phyloP scores from a whole-genome alignment of 2,797 vertebrate species.

The Erpetoichthys calabaricus region DNA sequence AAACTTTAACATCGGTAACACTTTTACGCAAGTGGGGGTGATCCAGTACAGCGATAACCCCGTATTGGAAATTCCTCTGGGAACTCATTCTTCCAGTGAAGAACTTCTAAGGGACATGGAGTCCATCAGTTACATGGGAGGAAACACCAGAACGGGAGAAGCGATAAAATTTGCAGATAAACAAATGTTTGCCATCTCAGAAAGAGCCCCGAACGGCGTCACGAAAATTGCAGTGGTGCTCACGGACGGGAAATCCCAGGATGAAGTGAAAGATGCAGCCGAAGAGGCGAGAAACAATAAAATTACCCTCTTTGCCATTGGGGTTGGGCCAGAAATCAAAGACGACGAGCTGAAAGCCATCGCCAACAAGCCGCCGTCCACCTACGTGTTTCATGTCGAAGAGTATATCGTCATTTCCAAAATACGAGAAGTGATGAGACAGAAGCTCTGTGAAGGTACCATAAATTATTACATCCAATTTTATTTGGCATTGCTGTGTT shows the following conservation, averaged over 20 bases:
- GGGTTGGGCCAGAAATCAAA: constrained; percentile 79
- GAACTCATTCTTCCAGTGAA: constrained; percentile 56
- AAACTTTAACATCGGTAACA: constrained; percentile 88
- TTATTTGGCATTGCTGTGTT: neutral
- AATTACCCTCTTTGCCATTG: constrained; percentile 88
- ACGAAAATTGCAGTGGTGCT: constrained; percentile 90
- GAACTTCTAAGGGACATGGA: constrained; percentile 72
- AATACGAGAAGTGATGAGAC: constrained; percentile 90
- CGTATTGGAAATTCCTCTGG: constrained; percentile 79
- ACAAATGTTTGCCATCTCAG: constrained; percentile 78
- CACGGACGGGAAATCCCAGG: constrained; percentile 93
- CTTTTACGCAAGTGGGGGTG: constrained; percentile 89
- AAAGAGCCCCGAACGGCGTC: constrained; percentile 57
- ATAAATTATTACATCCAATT: neutral
- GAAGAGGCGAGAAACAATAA: constrained; percentile 79
- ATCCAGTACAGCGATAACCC: constrained; percentile 93
- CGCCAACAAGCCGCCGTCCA: constrained; percentile 84
- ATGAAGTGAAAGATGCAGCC: constrained; percentile 75
- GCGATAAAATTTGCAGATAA: constrained; percentile 85
- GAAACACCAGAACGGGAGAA: constrained; percentile 83
- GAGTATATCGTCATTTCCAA: constrained; percentile 91
- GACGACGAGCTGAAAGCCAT: constrained; percentile 74
- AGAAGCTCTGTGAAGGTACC: constrained; percentile 95
- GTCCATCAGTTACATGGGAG: constrained; percentile 79
- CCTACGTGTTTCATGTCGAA: constrained; percentile 87